A percentile compares a stretch with the other conserved stretches of the same genome.
These are phyloP conservation scores for Upupa epops DNA, from an alignment of 2,113 vertebrate genomes.

Conservation along the genomic window DNA sequence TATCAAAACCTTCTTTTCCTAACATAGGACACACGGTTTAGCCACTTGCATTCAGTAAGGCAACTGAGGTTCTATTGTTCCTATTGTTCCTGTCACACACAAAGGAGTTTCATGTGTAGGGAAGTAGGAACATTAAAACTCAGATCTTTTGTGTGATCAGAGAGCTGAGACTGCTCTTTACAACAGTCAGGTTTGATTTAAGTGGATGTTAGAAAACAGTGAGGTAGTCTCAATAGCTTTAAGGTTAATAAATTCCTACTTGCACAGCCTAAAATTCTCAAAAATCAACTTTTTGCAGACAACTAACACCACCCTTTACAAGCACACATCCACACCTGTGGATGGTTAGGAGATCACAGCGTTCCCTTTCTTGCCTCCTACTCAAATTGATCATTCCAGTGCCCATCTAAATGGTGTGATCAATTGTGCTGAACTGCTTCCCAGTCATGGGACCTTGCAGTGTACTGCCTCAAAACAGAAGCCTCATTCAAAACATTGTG, in stretches of 20 bases:
- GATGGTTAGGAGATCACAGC: neutral
- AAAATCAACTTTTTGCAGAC: neutral
- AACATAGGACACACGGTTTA: too few species aligned
- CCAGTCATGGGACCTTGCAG: neutral
- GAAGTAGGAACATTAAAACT: slow-evolving; percentile 53
- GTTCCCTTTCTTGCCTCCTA: neutral
- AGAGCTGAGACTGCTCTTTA: slow-evolving; percentile 24
- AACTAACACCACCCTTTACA: neutral
- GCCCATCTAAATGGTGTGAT: neutral
- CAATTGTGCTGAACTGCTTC: neutral
- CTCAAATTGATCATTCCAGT: neutral
- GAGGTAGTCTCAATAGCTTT: neutral
- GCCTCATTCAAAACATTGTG: neutral
- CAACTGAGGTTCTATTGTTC: neutral
- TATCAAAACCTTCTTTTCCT: too few species aligned
- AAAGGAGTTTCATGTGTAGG: slow-evolving; percentile 50
- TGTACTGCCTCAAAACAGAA: neutral
- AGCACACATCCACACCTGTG: fast-evolving
- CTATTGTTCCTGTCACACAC: slow-evolving; percentile 66
- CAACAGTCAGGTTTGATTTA: neutral
- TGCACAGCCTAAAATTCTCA: neutral
- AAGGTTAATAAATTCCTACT: neutral
- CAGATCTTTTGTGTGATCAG: slow-evolving; percentile 22
- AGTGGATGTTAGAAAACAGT: neutral
- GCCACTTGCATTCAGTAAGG: neutral